Evolutionary conservation across 64 coral and sea anemone genomes (phyloP).

Genomic region (Actinia equina): DNA sequence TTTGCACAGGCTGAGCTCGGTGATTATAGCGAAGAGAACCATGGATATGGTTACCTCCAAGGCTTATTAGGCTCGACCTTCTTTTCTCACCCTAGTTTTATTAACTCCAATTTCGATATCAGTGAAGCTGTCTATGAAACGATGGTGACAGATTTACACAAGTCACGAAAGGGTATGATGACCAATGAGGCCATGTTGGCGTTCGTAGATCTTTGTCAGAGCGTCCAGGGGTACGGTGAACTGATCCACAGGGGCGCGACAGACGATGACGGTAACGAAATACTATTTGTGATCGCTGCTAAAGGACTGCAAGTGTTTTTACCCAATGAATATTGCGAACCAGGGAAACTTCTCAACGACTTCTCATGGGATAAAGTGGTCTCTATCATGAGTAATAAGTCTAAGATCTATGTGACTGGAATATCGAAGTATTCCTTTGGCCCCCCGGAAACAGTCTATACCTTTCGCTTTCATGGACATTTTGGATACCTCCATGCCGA

Average conservation of each 20-base stretch:
- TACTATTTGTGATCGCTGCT: conserved; percentile 52
- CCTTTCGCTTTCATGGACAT: conserved; percentile 72
- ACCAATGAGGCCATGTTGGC: conserved; percentile 38
- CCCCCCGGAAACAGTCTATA: not conserved
- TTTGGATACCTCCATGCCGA: conserved; percentile 61
- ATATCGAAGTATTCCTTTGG: not conserved
- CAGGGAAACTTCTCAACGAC: conserved; percentile 44
- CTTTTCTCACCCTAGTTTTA: conserved; percentile 57
- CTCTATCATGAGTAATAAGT: conserved; percentile 57
- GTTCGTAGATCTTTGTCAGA: conserved; percentile 56
- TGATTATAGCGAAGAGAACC: conserved; percentile 40
- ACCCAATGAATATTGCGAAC: conserved; percentile 52
- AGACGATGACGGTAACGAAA: conserved; percentile 27
- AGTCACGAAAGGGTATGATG: conserved; percentile 70
- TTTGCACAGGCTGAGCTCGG: conserved; percentile 76
- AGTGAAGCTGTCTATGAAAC: conserved; percentile 51
- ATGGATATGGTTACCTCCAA: conserved; percentile 71
- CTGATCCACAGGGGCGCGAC: conserved; percentile 56
- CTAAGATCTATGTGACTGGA: conserved; percentile 52
- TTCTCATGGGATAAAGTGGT: conserved; percentile 61
- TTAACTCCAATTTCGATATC: conserved; percentile 69
- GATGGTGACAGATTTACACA: conserved; percentile 81
- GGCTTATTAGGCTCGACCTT: conserved; percentile 64
- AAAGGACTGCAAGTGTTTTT: conserved; percentile 58
- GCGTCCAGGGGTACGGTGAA: conserved; percentile 40